Evolutionary conservation across 1,140 invertebrate species (phyloP).

Genomic region (Heterodera carotae): DNA sequence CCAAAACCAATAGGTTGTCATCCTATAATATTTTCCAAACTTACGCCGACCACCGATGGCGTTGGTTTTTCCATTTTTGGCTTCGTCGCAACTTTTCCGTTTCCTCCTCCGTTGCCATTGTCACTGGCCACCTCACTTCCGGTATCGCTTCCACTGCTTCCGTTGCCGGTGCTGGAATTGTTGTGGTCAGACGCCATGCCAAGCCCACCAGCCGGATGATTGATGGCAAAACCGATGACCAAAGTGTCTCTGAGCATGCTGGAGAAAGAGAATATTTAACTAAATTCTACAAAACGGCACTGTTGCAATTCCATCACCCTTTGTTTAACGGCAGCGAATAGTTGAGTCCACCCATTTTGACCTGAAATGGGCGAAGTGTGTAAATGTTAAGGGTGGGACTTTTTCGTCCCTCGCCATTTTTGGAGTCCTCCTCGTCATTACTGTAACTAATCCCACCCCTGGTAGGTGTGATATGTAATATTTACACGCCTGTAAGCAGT

Average conservation of each 20-base stretch:
- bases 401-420: no score
- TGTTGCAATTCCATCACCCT: constrained; percentile 2
- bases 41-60: constrained; percentile 36
- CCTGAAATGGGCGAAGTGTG: no score
- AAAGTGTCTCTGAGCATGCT: constrained; percentile 25
- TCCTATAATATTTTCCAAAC: not conserved
- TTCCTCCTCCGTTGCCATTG: constrained; percentile 13
- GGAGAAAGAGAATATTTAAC: no score
- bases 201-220: constrained; percentile 35
- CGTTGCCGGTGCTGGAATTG: not conserved
- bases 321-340: constrained; percentile 8
- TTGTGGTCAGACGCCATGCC: constrained; percentile 20
- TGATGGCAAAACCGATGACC: constrained; percentile 29
- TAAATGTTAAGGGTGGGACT: no score
- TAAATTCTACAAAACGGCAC: constrained; percentile 8
- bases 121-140: constrained; percentile 17
- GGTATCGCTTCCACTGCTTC: constrained; percentile 13
- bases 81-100: not conserved
- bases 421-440: no score
- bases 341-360: constrained; percentile 39
- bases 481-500: no score
- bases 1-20: no score
- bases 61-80: not conserved
- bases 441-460: no score
- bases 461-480: no score